Base-by-base conservation (phyloP, 2,797 vertebrate genomes). In the Glyptemys insculpta region DNA sequence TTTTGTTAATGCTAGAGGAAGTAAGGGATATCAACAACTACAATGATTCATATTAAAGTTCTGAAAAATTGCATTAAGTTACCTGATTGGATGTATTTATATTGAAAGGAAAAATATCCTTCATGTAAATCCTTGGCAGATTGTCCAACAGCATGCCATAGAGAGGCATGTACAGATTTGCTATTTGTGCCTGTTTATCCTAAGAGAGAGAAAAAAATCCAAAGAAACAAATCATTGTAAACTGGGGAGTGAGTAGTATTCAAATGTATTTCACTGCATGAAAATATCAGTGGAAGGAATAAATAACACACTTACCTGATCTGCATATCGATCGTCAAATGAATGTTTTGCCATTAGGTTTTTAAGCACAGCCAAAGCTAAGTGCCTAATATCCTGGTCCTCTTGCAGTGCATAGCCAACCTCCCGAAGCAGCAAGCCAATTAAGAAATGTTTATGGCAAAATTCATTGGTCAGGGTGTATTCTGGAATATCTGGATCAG, bases 331-430 rank as follows among this genome's bases (percentile, higher is more conserved):
- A 94, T 99, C 98, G 94, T 99, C 99, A 94, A 99, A 99, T 0
- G 99, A 99, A 97, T 99, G 99, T 96, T 99, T 99, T 95, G 99
- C 99, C 99, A 99, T 99, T 34, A 99, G 97, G 81, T 99, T 99
- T 98, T 99, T 99, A n/a, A 99, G 98, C 72, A 99, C 99, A 94
- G 99, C 98, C 96, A 99, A 97, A 53, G 99, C 99, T 31, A 99
- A 96, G 97, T 99, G 99, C 84, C 99, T 98, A 85, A 99, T 98
- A 93, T 99, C 99, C 97, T 99, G 99, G 92, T 99, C 99, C 44
- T 99, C 99, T 96, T 99, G 99, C 47, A 99, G 97, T 5, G 99
- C 99, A 98, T 99, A 98, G 15, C 99, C 99, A 96, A 99, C 99
- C 96, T 99, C 99, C 93, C 99, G 98, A 50, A 99, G 98, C 95